Evolutionary conservation across 1,140 invertebrate species (phyloP), one percentile per base, ranked within the genome.

Genomic region (Ips typographus): DNA sequence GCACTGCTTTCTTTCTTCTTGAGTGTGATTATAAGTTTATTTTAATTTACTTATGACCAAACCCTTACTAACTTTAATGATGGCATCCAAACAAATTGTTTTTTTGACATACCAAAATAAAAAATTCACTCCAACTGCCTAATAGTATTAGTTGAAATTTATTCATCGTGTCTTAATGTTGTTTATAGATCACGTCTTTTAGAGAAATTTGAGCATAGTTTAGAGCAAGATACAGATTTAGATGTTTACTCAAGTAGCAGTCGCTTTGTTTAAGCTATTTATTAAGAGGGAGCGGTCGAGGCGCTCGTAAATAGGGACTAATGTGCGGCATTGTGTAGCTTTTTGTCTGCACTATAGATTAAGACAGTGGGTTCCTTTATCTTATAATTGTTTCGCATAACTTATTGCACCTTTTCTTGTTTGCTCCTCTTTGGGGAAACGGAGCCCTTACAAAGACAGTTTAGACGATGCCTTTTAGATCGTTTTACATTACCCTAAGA

Each of bases 251-350:
- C 57, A n/a, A 37, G 49, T 52, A 3, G 22, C 22, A 44, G 40
- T 68, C 57, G 8, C 59, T 68, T 62, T 75, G 69, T 74, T 65
- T 64, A 70, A 58, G 51, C 64, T 74, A 76, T 76, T 74, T 74
- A 74, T 73, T 72, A 76, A 70, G 66, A 53, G 40, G 73, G 65
- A 69, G 71, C 70, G 70, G 58, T 56, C 68, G 55, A 68, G 68
- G 60, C 66, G 64, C 71, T 73, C 72, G 72, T 74, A 76, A 74
- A 76, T 74, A 76, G 72, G 66, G 65, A 65, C 73, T 76, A 76
- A 76, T 76, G 74, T 70, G 63, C 55, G 52, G 61, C 70, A 73
- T 75, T 76, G 72, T 75, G 71, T 52, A 51, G 69, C 55, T 75
- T 76, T 74, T 76, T 75, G 71, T 72, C 58, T 67, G 70, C 69